Evolutionary conservation across 2,888 invertebrate species (phyloP).

Genomic region (Automeris io): DNA sequence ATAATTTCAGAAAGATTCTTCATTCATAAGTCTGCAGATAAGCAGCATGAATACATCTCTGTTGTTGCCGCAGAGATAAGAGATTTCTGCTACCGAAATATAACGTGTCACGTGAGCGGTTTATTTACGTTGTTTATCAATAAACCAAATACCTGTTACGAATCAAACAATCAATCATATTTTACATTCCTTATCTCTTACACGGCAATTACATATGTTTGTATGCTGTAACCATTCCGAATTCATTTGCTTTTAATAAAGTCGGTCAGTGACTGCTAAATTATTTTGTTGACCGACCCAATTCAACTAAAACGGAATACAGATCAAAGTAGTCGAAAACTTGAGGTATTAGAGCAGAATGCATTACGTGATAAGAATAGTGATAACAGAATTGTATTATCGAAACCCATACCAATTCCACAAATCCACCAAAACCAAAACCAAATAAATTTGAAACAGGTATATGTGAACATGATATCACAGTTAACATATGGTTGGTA

Average conservation of each 20-base stretch:
- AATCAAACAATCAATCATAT: constrained; percentile 3
- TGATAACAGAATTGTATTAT: too few relatives aligned
- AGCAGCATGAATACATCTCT: not conserved
- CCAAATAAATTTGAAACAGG: too few relatives aligned
- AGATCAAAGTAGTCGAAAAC: too few relatives aligned
- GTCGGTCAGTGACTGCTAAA: constrained; percentile 1
- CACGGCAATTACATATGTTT: not conserved
- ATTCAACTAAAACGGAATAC: not conserved
- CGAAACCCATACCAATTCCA: too few relatives aligned
- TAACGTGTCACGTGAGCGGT: not conserved
- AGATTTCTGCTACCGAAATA: not conserved
- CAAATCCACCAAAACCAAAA: too few relatives aligned
- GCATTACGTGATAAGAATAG: too few relatives aligned
- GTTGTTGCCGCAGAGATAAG: too few relatives aligned
- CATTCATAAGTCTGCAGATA: not conserved
- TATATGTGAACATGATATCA: too few relatives aligned
- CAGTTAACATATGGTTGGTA: too few relatives aligned
- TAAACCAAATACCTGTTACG: not conserved
- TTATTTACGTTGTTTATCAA: not conserved
- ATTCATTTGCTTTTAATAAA: not conserved
- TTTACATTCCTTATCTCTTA: not conserved
- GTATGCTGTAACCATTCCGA: not conserved
- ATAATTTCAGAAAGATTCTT: too few relatives aligned
- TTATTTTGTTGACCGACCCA: not conserved
- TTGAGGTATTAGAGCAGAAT: too few relatives aligned